phyloP scores from a whole-genome alignment of 2,888 invertebrate species.

The Amiota mariae region DNA sequence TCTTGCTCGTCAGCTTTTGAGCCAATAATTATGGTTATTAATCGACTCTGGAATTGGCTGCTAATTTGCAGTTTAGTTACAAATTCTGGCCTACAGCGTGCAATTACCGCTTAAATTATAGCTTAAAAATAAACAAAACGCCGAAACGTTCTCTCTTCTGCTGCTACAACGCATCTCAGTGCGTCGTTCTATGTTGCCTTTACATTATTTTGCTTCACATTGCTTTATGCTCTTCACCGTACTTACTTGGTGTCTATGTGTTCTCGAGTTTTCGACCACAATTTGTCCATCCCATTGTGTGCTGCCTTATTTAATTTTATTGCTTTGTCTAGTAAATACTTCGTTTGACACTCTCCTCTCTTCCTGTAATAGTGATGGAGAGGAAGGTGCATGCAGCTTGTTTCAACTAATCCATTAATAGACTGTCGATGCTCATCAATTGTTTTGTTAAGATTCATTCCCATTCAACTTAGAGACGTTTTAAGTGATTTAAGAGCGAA shows the following conservation, averaged over 20 bases:
- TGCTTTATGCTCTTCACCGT: no score
- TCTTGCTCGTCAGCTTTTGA: slow-evolving; percentile 68
- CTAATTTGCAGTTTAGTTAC: slow-evolving; percentile 80
- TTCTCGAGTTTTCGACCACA: not conserved
- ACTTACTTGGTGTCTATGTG: not conserved
- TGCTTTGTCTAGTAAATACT: not conserved
- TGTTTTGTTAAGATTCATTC: not conserved
- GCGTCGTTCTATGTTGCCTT: not conserved
- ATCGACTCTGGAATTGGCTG: slow-evolving; percentile 78
- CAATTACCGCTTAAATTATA: slow-evolving; percentile 76
- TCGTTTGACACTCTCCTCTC: not conserved
- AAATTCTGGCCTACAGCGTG: slow-evolving; percentile 78
- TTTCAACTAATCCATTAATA: slow-evolving; percentile 9
- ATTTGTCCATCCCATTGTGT: not conserved
- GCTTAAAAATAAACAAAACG: slow-evolving; percentile 74
- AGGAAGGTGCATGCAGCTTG: not conserved
- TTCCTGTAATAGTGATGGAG: not conserved
- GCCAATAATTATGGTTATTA: slow-evolving; percentile 75
- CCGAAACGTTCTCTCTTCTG: slow-evolving; percentile 55
- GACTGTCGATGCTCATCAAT: slow-evolving; percentile 6
- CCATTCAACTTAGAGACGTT: not conserved
- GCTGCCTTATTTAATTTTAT: not conserved
- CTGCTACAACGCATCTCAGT: not conserved
- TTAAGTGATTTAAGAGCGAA: not conserved
- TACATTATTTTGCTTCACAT: not conserved